Conservation (phyloP, 2,113 vertebrate species). For the Pomatostomus ruficeps region DNA sequence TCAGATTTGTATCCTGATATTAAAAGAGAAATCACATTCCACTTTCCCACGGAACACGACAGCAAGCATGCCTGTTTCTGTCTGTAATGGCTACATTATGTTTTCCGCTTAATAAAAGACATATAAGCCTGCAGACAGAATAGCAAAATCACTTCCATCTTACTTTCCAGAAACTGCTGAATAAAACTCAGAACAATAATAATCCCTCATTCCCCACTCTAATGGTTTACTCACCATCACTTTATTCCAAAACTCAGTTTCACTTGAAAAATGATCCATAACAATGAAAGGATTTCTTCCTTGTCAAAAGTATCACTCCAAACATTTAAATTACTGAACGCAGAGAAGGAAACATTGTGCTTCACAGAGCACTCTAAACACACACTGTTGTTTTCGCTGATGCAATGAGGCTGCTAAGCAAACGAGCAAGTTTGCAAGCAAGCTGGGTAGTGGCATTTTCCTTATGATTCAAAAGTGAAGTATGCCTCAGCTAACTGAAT, state of each 20-base stretch:
- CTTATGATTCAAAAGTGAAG: conserved; percentile 74
- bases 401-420: conserved; percentile 61
- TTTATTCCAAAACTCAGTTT: conserved; percentile 70
- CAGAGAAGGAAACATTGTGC: conserved; percentile 56
- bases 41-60: background rate
- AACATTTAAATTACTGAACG: conserved; percentile 37
- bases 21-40: conserved; percentile 22
- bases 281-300: conserved; percentile 32
- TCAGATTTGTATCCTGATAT: background rate
- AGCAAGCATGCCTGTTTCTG: conserved; percentile 1
- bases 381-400: background rate
- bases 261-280: conserved; percentile 66
- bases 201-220: conserved; percentile 37
- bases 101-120: conserved; percentile 55
- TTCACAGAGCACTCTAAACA: conserved; percentile 40
- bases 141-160: conserved; percentile 59
- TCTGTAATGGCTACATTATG: conserved; percentile 30
- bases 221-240: conserved; percentile 70
- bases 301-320: conserved; percentile 42
- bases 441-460: conserved; percentile 68
- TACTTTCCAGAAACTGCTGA: conserved; percentile 58
- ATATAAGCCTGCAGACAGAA: conserved; percentile 21
- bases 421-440: conserved; percentile 53
- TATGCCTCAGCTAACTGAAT: conserved; percentile 63
- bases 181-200: conserved; percentile 33